Evolutionary conservation across 30 jellyfish, hydroid and myxozoan genomes (phyloP), one percentile per base, ranked within the genome.

Genomic region (Chrysaora quinquecirrha): DNA sequence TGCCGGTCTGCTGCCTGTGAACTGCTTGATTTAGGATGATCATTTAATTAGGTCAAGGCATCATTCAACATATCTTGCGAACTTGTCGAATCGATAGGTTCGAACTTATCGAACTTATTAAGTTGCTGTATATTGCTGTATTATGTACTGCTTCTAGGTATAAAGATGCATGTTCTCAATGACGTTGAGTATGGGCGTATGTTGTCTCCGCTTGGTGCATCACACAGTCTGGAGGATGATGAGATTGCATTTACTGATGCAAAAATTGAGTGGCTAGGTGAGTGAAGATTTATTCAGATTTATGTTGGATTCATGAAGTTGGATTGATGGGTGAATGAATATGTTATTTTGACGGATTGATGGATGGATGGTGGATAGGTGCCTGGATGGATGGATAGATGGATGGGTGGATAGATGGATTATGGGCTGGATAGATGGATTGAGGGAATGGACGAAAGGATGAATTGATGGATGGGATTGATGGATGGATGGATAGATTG

Each of bases 191-290:
- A 69, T 71, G 98, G 98, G 10, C 48, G 81, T 29, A 75, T 93
- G 92, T 11, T 87, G 61, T 65, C 79, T 25, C 80, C 96, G 0
- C 29, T 58, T 30, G 19, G 93, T 19, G 67, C 76, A 47, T 56
- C 60, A 25, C 31, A 14, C 75, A 80, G 87, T 34, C 21, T 93
- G 65, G 90, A 75, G 30, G 96, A 74, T 30, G 91, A 78, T 54
- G 64, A 77, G 34, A 64, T 30, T 0, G 76, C 76, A 28, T 87
- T 86, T 48, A 28, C 76, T 0, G 98, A 93, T 48, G 94, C 92
- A 0, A 66, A 74, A 49, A 48, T 93, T 34, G 97, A 93, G 33
- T 93, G 95, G 88, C 76, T 83, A 34, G 97, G 98, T 93, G 73
- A n/a, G 96, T 29, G 72, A 1, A 1, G 34, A 22, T 24, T 34